phyloP scores from a whole-genome alignment of 2,797 vertebrate species.

The Coendou prehensilis region DNA sequence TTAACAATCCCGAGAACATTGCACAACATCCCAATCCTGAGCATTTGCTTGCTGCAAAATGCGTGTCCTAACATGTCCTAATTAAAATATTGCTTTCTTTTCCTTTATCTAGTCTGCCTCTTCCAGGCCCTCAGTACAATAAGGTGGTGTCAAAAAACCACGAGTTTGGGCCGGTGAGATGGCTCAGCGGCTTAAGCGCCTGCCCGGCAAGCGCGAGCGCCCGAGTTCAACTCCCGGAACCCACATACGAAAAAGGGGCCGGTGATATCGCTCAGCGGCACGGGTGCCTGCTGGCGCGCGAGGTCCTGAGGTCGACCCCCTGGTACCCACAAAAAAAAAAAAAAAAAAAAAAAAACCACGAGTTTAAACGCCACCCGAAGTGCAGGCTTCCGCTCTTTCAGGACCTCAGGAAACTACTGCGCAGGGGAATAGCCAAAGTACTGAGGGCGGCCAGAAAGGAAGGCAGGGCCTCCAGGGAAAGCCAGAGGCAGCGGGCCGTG shows the following conservation, averaged over 20 bases:
- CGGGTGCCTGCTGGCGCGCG: too few relatives aligned
- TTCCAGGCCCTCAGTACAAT: background rate
- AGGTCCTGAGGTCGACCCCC: too few relatives aligned
- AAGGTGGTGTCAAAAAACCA: background rate
- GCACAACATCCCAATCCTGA: background rate
- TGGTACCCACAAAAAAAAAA: too few relatives aligned
- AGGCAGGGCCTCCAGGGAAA: background rate
- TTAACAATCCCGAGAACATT: background rate
- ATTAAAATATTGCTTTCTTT: background rate
- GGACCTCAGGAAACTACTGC: background rate
- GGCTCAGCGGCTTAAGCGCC: too few relatives aligned
- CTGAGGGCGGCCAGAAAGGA: background rate
- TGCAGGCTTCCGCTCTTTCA: background rate
- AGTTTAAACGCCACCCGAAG: background rate
- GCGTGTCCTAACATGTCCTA: background rate
- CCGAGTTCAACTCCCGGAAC: too few relatives aligned
- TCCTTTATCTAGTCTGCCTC: background rate
- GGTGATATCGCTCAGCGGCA: too few relatives aligned
- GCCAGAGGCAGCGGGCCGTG: background rate
- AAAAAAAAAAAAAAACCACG: background rate
- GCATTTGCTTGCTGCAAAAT: background rate
- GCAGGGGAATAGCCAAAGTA: background rate
- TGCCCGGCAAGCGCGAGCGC: too few relatives aligned
- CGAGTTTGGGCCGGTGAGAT: too few relatives aligned
- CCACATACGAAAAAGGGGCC: too few relatives aligned